Evolutionary conservation across 2,797 vertebrate genomes (phyloP).

Genomic region (Anas bahamensis): DNA sequence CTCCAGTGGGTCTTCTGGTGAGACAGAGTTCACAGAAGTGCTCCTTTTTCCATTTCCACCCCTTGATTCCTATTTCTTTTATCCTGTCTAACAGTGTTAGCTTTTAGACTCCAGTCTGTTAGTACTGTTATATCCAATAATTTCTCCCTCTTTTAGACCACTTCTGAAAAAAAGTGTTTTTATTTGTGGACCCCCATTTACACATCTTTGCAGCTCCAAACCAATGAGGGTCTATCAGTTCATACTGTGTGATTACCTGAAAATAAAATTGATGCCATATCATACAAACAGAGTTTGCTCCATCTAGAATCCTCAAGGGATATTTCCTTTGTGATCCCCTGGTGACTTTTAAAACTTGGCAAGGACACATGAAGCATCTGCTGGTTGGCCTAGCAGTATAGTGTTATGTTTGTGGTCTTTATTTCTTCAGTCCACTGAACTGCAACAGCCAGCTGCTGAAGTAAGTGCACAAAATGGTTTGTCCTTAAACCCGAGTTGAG

Average conservation of each 20-base stretch:
- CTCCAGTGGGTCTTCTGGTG: not conserved
- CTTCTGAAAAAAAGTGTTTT: not conserved
- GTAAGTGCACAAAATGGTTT: not conserved
- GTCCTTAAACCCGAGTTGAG: not conserved
- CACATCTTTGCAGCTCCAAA: not conserved
- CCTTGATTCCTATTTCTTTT: not conserved
- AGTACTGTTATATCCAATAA: not conserved
- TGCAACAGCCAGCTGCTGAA: conserved; percentile 9
- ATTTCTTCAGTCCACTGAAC: conserved; percentile 23
- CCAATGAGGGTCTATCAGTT: accelerated
- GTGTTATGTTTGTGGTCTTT: not conserved
- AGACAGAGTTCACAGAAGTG: accelerated
- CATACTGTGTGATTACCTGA: not conserved
- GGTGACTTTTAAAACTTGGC: not conserved
- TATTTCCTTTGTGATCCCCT: not conserved
- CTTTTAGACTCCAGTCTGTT: not conserved
- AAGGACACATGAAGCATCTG: not conserved
- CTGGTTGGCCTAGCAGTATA: not conserved
- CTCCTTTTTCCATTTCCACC: not conserved
- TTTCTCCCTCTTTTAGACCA: not conserved
- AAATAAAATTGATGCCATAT: not conserved
- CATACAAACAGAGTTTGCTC: not conserved
- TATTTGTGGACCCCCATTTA: not conserved
- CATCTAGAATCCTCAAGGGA: not conserved
- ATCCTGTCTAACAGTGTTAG: not conserved